These are phyloP conservation scores for Spilarctia lutea DNA, from an alignment of 2,888 invertebrate species.

Conservation along the genomic window DNA sequence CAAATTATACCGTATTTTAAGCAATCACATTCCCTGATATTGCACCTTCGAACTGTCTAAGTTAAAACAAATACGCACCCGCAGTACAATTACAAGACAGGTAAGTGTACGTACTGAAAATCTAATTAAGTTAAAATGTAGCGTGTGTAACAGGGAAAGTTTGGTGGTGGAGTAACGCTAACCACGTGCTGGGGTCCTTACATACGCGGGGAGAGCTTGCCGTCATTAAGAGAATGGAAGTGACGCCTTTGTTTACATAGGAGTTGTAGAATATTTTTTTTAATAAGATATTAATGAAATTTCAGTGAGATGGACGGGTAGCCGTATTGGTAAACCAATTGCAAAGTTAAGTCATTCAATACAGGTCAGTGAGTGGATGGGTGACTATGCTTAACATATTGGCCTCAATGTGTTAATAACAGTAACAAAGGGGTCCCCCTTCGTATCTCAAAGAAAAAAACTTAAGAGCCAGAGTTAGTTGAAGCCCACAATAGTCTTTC, in stretches of 20 bases:
- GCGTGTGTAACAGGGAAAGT: conserved; percentile 63
- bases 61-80: conserved; percentile 41
- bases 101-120: conserved; percentile 55
- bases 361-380: too few relatives aligned
- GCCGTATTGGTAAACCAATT: too few relatives aligned
- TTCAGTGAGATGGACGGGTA: too few relatives aligned
- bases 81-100: conserved; percentile 35
- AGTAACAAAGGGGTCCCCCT: too few relatives aligned
- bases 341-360: too few relatives aligned
- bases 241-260: not conserved
- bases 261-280: too few relatives aligned
- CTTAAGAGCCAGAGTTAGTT: too few relatives aligned
- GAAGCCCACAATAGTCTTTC: too few relatives aligned
- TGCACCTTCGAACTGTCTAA: conserved; percentile 23
- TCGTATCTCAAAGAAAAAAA: too few relatives aligned
- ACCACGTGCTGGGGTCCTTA: conserved; percentile 65
- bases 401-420: too few relatives aligned
- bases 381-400: too few relatives aligned
- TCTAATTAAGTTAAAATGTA: conserved; percentile 73
- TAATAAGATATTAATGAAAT: too few relatives aligned
- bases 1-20: not conserved
- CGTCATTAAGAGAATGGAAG: conserved; percentile 29
- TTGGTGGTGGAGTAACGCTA: conserved; percentile 61
- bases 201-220: conserved; percentile 45
- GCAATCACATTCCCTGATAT: conserved; percentile 18